phyloP scores from a whole-genome alignment of 2,797 vertebrate genomes.

The Stomatorhinus walkeri region DNA sequence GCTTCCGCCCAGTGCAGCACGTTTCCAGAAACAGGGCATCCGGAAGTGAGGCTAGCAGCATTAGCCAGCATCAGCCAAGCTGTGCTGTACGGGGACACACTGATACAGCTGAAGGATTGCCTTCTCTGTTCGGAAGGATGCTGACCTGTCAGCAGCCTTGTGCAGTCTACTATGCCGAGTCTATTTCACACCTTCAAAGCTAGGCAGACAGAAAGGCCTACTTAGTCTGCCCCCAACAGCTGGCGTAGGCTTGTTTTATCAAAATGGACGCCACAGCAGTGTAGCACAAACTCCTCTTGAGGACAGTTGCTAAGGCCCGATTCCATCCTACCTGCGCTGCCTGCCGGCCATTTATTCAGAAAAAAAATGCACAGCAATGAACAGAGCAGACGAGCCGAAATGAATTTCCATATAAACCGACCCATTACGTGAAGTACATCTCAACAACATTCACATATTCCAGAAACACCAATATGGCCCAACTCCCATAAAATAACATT shows the following conservation, averaged over 20 bases:
- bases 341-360: neutral
- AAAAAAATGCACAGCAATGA: neutral
- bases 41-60: neutral
- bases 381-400: neutral
- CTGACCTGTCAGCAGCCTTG: neutral
- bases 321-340: neutral
- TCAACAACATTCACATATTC: neutral
- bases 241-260: neutral
- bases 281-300: neutral
- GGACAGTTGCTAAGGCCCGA: neutral
- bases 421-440: neutral
- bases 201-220: neutral
- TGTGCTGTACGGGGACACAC: neutral
- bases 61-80: neutral
- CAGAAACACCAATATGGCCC: neutral
- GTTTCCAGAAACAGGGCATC: neutral
- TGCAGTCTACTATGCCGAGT: neutral
- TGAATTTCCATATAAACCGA: neutral
- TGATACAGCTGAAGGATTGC: neutral
- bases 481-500: conserved; percentile 17
- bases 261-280: neutral
- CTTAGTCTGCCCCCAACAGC: neutral
- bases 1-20: neutral
- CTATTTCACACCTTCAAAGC: neutral
- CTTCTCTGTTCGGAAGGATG: neutral